Evolutionary conservation across 2,888 invertebrate species (phyloP).

Genomic region (Frankliniella intonsa): DNA sequence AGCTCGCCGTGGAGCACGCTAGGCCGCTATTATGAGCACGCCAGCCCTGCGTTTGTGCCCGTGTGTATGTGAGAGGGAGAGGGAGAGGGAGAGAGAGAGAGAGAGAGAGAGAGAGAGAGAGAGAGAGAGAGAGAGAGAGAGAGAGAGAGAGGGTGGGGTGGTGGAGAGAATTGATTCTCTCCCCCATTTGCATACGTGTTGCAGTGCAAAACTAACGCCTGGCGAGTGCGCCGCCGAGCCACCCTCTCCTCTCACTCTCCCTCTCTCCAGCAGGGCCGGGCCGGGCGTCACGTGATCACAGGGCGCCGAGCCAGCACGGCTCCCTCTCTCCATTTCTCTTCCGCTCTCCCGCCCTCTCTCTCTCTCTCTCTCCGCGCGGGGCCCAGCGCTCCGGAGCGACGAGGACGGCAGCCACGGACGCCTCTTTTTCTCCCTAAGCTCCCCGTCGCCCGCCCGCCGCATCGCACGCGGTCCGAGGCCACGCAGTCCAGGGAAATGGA

Average conservation of each 20-base stretch:
- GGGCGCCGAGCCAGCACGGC: too few relatives aligned
- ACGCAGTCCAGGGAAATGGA: not conserved
- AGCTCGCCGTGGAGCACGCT: too few relatives aligned
- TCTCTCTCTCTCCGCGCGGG: not conserved
- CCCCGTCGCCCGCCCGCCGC: not conserved
- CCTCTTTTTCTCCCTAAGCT: not conserved
- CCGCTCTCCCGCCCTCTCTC: not conserved
- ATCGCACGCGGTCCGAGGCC: not conserved
- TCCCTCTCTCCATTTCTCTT: too few relatives aligned
- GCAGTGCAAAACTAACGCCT: too few relatives aligned
- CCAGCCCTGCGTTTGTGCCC: too few relatives aligned
- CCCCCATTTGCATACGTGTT: too few relatives aligned
- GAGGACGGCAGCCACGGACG: not conserved
- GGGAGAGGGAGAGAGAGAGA: not conserved
- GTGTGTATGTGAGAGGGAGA: not conserved
- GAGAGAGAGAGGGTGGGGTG: not conserved
- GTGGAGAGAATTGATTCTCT: not conserved
- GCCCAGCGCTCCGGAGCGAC: not conserved
- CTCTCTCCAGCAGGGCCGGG: too few relatives aligned
- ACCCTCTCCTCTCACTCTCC: not conserved
- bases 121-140: too few relatives aligned
- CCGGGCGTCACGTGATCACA: too few relatives aligned
- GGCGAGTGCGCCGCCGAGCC: not conserved
- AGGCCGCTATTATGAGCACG: too few relatives aligned
- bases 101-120: not conserved